Conservation (phyloP, 2,797 vertebrate genomes). For the Microtus agrestis region DNA sequence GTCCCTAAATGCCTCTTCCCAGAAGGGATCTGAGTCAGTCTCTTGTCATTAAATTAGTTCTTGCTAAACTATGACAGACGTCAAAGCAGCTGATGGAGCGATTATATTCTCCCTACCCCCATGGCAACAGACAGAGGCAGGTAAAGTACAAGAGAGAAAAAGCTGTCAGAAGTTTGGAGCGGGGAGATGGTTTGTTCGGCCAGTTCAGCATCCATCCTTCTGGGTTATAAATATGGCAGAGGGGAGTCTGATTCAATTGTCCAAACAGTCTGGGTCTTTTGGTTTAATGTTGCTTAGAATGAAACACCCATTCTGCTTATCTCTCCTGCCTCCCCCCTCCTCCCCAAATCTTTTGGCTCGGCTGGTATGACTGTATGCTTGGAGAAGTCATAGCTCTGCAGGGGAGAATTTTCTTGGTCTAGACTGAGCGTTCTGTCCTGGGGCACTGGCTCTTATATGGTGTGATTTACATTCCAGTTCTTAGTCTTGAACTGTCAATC, state of each 20-base stretch:
- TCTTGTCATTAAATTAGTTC: constrained; percentile 53
- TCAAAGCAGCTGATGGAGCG: constrained; percentile 14
- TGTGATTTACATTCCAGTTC: not conserved
- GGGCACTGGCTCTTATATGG: not conserved
- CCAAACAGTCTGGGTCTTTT: not conserved
- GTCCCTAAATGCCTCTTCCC: not conserved
- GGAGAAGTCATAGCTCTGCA: not conserved
- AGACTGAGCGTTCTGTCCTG: not conserved
- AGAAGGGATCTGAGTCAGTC: not conserved
- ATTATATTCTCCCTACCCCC: not conserved
- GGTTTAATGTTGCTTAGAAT: not conserved
- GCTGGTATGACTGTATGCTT: not conserved
- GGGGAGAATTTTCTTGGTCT: not conserved
- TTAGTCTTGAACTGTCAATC: not conserved
- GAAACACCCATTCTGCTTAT: not conserved
- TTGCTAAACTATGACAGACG: constrained; percentile 28
- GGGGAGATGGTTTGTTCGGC: fast-evolving
- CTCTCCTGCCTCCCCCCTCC: not conserved
- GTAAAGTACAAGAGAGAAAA: not conserved
- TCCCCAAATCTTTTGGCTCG: not conserved
- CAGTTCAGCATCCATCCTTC: not conserved
- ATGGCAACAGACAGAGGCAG: not conserved
- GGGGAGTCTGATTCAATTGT: not conserved
- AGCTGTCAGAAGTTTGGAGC: not conserved
- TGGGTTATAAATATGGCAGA: not conserved